phyloP scores from a whole-genome alignment of 2,797 vertebrate genomes.

The Lophius americanus region DNA sequence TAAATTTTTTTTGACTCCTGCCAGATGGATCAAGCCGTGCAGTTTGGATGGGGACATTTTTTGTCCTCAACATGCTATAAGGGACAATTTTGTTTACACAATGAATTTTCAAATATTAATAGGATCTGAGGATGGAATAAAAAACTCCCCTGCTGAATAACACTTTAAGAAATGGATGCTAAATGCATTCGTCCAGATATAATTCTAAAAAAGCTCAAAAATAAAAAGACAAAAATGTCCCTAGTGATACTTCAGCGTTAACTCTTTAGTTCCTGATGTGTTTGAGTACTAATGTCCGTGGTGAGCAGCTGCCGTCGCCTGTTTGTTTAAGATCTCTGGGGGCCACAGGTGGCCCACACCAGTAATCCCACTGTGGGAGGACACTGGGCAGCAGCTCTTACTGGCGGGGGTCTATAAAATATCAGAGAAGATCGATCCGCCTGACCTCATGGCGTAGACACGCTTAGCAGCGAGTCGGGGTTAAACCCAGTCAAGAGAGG shows the following conservation, averaged over 20 bases:
- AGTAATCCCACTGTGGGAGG: constrained; percentile 45
- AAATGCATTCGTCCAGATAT: too few relatives aligned
- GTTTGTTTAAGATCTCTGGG: constrained; percentile 26
- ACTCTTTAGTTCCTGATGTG: not conserved
- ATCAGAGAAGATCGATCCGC: constrained; percentile 67
- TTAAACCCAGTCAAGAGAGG: constrained; percentile 48
- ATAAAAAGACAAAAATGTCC: too few relatives aligned
- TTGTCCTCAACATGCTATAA: not conserved
- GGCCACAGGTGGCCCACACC: constrained; percentile 47
- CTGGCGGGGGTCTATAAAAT: constrained; percentile 58
- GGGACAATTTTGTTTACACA: constrained; percentile 1
- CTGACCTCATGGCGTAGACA: constrained; percentile 49
- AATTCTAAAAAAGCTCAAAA: too few relatives aligned
- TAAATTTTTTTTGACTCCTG: too few relatives aligned
- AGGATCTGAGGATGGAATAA: too few relatives aligned
- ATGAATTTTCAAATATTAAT: too few relatives aligned
- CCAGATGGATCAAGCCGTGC: too few relatives aligned
- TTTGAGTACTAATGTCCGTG: not conserved
- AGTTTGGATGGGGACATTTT: constrained; percentile 4
- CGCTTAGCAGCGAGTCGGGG: constrained; percentile 36
- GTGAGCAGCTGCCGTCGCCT: constrained; percentile 3
- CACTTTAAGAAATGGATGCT: too few relatives aligned
- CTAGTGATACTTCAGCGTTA: too few relatives aligned
- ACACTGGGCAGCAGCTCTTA: constrained; percentile 34
- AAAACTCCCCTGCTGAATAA: too few relatives aligned